Percentiles rank a stretch among this genome's conserved stretches.
Conservation (phyloP, 2,888 invertebrate species). For the Eumerus sabulonum region DNA sequence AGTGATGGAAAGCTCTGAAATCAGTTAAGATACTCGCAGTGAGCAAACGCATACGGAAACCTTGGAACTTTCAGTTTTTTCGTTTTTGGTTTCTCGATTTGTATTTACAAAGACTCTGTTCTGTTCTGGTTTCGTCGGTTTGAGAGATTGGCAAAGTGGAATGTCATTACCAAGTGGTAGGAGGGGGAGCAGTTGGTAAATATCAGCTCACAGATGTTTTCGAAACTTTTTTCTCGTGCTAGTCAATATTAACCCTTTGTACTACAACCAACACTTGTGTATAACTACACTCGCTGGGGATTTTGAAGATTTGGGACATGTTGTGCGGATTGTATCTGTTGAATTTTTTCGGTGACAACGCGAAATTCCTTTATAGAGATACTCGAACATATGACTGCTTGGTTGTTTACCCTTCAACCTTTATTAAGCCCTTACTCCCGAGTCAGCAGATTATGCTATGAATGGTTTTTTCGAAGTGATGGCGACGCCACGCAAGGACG, state of each 20-base stretch:
- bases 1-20: slow-evolving; percentile 19
- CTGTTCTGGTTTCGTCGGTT: slow-evolving; percentile 25
- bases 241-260: slow-evolving; percentile 35
- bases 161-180: slow-evolving; percentile 43
- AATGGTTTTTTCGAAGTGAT: too few relatives aligned
- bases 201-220: slow-evolving; percentile 19
- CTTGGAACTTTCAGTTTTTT: slow-evolving; percentile 27
- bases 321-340: slow-evolving; percentile 16
- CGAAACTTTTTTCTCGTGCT: slow-evolving; percentile 12
- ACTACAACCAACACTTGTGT: slow-evolving; percentile 12
- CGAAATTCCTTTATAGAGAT: too few relatives aligned
- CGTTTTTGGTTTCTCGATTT: slow-evolving; percentile 26
- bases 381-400: too few relatives aligned
- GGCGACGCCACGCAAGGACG: background rate
- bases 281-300: slow-evolving; percentile 16
- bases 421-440: too few relatives aligned
- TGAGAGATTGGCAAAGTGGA: slow-evolving; percentile 43
- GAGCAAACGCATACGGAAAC: slow-evolving; percentile 15
- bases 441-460: too few relatives aligned
- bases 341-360: too few relatives aligned
- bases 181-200: background rate
- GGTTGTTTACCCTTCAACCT: too few relatives aligned
- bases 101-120: slow-evolving; percentile 39
- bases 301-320: slow-evolving; percentile 7
- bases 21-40: slow-evolving; percentile 18